A percentile compares a stretch with the other conserved stretches of the same genome.
Conservation (phyloP, 2,888 invertebrate species). For the Cerastoderma edule region DNA sequence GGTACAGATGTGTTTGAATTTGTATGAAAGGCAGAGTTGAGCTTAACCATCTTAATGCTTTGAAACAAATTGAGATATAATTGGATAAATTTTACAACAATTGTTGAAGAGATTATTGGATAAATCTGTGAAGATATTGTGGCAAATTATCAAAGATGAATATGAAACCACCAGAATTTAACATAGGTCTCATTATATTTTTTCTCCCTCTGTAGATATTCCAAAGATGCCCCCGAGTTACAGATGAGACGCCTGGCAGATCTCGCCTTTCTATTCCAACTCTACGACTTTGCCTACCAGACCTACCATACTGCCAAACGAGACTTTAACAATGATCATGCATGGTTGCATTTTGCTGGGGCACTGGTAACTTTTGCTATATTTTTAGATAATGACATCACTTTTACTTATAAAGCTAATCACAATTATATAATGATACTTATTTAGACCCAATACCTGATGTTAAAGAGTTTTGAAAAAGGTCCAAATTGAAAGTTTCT, state of each 20-base stretch:
- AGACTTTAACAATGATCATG: constrained; percentile 98
- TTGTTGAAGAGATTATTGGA: background rate
- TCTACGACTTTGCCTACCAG: constrained; percentile 95
- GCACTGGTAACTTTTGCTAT: constrained; percentile 86
- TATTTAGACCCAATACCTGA: too few species aligned
- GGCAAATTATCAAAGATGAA: background rate
- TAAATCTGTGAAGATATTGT: background rate
- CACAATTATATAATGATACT: too few species aligned
- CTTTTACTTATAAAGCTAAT: too few species aligned
- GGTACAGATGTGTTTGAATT: too few species aligned
- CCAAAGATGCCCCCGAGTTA: constrained; percentile 89
- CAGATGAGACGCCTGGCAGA: constrained; percentile 97
- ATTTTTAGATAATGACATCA: constrained; percentile 93
- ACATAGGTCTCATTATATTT: too few species aligned
- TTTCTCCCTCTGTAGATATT: too few species aligned
- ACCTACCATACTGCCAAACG: constrained; percentile 98
- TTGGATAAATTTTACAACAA: background rate
- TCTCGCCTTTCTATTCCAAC: constrained; percentile 97
- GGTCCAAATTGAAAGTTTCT: too few species aligned
- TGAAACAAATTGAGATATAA: background rate
- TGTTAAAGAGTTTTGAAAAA: too few species aligned
- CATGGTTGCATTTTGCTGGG: constrained; percentile 98
- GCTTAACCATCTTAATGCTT: too few species aligned
- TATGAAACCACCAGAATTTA: too few species aligned
- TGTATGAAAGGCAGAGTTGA: too few species aligned